Evolutionary conservation across 2,113 vertebrate species (phyloP).

Genomic region (Archocentrus centrarchus): DNA sequence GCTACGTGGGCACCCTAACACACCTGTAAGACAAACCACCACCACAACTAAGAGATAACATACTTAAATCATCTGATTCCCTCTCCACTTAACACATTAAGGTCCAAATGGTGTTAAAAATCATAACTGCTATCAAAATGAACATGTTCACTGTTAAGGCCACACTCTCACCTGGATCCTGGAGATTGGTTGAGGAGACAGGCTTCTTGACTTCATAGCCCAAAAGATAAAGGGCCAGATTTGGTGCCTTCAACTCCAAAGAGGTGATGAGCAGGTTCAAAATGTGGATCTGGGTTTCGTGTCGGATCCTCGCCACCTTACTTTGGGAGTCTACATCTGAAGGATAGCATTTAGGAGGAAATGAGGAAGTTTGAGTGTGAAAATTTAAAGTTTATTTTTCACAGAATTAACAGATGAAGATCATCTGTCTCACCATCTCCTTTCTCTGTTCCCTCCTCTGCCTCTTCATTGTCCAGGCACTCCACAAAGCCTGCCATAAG

Average conservation of each 20-base stretch:
- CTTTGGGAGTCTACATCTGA: slow-evolving; percentile 83
- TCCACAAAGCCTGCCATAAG: slow-evolving; percentile 98
- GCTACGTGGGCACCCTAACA: slow-evolving; percentile 94
- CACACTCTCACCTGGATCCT: slow-evolving; percentile 88
- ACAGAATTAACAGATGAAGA: not conserved
- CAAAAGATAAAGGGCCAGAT: slow-evolving; percentile 92
- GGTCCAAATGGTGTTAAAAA: not conserved
- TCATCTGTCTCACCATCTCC: slow-evolving; percentile 82
- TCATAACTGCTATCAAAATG: not conserved
- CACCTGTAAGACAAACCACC: slow-evolving; percentile 79
- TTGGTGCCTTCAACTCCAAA: slow-evolving; percentile 91
- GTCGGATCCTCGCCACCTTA: slow-evolving; percentile 84
- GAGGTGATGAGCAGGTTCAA: slow-evolving; percentile 97
- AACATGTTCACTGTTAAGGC: not conserved
- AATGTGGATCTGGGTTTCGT: slow-evolving; percentile 96
- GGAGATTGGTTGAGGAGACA: slow-evolving; percentile 93
- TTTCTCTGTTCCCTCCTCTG: slow-evolving; percentile 88
- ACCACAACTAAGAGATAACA: not conserved
- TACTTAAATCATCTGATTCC: not conserved
- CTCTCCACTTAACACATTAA: not conserved
- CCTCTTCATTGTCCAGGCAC: slow-evolving; percentile 94
- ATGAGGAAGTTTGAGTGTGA: not conserved
- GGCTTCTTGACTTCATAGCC: slow-evolving; percentile 97
- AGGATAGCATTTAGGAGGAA: not conserved
- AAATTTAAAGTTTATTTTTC: not conserved